A percentile compares a stretch with the other conserved stretches of the same genome.
Evolutionary conservation across 2,113 vertebrate genomes (phyloP).

Genomic region (Vireo altiloquus): DNA sequence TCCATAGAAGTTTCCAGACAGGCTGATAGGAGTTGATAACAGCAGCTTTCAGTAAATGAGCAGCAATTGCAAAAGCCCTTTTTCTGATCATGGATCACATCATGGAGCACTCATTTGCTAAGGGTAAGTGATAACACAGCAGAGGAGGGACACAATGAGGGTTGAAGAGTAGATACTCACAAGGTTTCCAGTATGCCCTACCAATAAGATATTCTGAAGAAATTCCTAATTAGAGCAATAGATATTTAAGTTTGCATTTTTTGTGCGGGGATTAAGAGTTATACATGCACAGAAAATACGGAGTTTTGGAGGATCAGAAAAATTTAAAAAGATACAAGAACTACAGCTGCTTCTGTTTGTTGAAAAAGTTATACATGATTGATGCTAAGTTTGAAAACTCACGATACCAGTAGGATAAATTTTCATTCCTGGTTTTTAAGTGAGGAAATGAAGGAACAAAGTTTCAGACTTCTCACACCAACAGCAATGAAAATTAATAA

Average conservation of each 20-base stretch:
- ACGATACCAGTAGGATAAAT: background rate
- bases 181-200: background rate
- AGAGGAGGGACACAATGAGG: background rate
- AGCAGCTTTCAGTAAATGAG: slow-evolving; percentile 12
- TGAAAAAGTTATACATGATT: background rate
- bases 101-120: background rate
- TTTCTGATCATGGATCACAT: background rate
- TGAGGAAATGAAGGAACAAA: background rate
- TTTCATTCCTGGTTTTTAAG: background rate
- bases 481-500: background rate
- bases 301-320: background rate
- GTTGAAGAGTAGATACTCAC: background rate
- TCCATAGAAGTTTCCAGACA: background rate
- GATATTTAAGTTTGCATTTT: background rate
- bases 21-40: background rate
- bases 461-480: background rate
- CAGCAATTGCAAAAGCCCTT: slow-evolving; percentile 16
- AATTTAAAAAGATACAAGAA: background rate
- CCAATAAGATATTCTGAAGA: background rate
- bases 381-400: background rate
- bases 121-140: background rate
- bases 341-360: background rate
- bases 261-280: background rate
- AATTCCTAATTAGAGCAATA: slow-evolving; percentile 3
- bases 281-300: background rate